phyloP scores from a whole-genome alignment of 1,140 invertebrate species.

The Atta cephalotes region DNA sequence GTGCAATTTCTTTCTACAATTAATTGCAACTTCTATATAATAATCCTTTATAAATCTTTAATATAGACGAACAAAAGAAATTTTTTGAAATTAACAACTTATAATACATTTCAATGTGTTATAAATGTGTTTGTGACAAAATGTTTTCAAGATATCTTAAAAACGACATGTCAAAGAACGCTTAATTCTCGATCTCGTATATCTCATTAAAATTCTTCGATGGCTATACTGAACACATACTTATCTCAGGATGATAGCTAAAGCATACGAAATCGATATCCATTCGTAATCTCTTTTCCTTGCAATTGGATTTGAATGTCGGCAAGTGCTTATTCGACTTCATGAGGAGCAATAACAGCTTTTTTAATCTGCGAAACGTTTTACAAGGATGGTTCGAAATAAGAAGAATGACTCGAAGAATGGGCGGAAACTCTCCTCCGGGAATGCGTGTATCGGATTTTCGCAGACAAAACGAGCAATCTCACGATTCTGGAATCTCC shows the following conservation, averaged over 20 bases:
- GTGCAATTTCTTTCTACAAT: not conserved
- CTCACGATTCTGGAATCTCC: conserved; percentile 51
- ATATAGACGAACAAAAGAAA: not conserved
- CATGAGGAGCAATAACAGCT: conserved; percentile 62
- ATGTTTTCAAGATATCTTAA: not conserved
- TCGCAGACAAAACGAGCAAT: conserved; percentile 68
- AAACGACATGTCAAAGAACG: not conserved
- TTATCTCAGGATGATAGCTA: conserved; percentile 19
- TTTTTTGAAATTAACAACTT: not conserved
- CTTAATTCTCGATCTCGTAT: not conserved
- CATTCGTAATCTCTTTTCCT: not conserved
- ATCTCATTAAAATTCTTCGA: conserved; percentile 8
- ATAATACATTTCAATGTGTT: not conserved
- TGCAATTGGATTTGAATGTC: conserved; percentile 34
- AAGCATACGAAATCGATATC: conserved; percentile 28
- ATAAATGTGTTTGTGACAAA: not conserved
- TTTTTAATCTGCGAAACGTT: conserved; percentile 48
- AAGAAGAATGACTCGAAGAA: conserved; percentile 40
- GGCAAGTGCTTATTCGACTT: conserved; percentile 17
- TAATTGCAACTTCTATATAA: not conserved
- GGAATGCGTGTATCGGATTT: conserved; percentile 72
- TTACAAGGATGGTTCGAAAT: conserved; percentile 35
- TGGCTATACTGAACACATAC: not conserved
- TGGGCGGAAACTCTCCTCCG: not conserved
- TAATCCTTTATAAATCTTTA: not conserved